A percentile compares a stretch with the other conserved stretches of the same genome.
Evolutionary conservation across 2,797 vertebrate species (phyloP).

Genomic region (Loriculus beryllinus): DNA sequence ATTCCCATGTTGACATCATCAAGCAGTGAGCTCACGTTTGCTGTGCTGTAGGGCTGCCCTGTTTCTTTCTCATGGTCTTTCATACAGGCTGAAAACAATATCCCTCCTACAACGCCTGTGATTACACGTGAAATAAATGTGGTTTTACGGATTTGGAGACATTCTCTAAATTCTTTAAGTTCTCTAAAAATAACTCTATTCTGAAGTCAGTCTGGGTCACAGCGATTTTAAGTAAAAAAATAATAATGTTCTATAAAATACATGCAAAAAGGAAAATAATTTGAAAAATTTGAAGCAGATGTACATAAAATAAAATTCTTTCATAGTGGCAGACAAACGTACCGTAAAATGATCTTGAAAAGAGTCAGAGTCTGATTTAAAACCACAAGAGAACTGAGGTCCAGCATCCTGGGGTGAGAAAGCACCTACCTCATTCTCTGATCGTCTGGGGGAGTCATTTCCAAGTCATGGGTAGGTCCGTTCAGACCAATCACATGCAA

Average conservation of each 20-base stretch:
- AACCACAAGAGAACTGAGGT: fast-evolving
- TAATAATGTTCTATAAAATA: not conserved
- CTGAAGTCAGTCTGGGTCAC: not conserved
- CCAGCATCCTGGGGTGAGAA: not conserved
- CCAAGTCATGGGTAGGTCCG: slow-evolving; percentile 90
- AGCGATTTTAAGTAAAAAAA: not conserved
- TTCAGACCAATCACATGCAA: slow-evolving; percentile 93
- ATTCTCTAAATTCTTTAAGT: not conserved
- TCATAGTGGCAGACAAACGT: not conserved
- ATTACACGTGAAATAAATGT: not conserved
- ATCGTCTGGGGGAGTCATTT: slow-evolving; percentile 92
- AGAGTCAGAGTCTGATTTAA: not conserved
- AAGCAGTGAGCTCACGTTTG: not conserved
- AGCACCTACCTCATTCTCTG: slow-evolving; percentile 88
- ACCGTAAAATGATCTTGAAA: not conserved
- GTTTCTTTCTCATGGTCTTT: not conserved
- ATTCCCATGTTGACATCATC: not conserved
- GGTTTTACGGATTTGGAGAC: not conserved
- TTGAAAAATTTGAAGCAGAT: not conserved
- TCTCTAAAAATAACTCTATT: not conserved
- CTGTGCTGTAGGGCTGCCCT: not conserved
- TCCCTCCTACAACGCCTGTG: not conserved
- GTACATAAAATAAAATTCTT: not conserved
- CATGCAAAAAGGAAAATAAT: not conserved
- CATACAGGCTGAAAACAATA: not conserved